Conservation (phyloP, 2,888 invertebrate species). For the Oscheius sp. region DNA sequence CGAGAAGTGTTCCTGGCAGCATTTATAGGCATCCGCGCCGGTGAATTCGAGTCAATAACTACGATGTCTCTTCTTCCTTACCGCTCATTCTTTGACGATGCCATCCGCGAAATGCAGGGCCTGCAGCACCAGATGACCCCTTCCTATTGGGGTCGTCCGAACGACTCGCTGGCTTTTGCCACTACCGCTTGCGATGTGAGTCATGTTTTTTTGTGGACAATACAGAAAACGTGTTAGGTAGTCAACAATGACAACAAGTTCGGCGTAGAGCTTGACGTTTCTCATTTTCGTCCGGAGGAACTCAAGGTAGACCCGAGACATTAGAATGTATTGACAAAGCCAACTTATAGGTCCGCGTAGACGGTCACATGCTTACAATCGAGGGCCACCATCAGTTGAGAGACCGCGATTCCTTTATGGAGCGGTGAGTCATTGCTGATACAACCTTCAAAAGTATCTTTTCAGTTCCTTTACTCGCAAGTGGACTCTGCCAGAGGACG, state of each 20-base stretch:
- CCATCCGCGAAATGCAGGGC: too few relatives aligned
- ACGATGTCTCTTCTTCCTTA: too few relatives aligned
- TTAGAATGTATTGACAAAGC: not conserved
- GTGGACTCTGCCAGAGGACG: conserved; percentile 28
- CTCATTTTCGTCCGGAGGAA: conserved; percentile 19
- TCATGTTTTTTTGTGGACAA: too few relatives aligned
- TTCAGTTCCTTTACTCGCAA: conserved; percentile 5
- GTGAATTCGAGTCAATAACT: too few relatives aligned
- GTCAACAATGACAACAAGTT: conserved; percentile 20
- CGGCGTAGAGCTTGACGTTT: conserved; percentile 18
- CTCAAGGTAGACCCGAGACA: not conserved
- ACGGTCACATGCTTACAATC: conserved; percentile 10
- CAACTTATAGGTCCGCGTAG: conserved; percentile 2
- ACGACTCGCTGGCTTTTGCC: too few relatives aligned
- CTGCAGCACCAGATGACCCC: too few relatives aligned
- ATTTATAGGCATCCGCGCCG: too few relatives aligned
- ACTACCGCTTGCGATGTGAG: too few relatives aligned
- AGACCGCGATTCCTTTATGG: conserved; percentile 4
- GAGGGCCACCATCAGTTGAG: conserved; percentile 13
- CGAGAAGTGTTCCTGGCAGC: too few relatives aligned
- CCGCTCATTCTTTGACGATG: too few relatives aligned
- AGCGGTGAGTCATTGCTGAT: conserved; percentile 2
- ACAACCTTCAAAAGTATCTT: not conserved
- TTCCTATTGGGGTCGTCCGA: too few relatives aligned
- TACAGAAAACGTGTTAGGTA: not conserved